phyloP scores from a whole-genome alignment of 2,888 invertebrate species.

The Lagria hirta region DNA sequence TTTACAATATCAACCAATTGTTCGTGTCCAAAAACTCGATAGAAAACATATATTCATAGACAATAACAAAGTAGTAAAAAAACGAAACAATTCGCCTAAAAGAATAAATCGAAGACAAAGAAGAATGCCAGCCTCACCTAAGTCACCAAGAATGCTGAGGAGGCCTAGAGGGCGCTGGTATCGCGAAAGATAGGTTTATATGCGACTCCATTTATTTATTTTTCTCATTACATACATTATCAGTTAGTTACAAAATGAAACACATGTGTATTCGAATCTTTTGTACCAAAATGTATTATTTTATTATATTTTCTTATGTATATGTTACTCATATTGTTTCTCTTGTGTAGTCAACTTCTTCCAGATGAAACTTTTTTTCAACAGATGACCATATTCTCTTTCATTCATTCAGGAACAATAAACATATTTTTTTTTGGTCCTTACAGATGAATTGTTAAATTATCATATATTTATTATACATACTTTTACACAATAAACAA shows the following conservation, averaged over 20 bases:
- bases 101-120: conserved; percentile 34
- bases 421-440: too few species aligned
- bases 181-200: conserved; percentile 48
- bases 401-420: too few species aligned
- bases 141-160: conserved; percentile 50
- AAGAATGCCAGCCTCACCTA: conserved; percentile 47
- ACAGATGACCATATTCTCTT: too few species aligned
- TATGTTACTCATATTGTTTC: too few species aligned
- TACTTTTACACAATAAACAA: too few species aligned
- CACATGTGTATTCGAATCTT: conserved; percentile 33
- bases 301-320: conserved; percentile 25
- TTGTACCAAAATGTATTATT: conserved; percentile 42
- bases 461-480: too few species aligned
- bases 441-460: too few species aligned
- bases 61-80: conserved; percentile 39
- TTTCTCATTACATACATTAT: conserved; percentile 9
- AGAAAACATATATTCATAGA: conserved; percentile 43
- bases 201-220: conserved; percentile 16
- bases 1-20: conserved; percentile 59
- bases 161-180: conserved; percentile 53
- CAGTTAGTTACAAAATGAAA: conserved; percentile 16
- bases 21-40: conserved; percentile 67
- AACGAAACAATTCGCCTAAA: conserved; percentile 25
- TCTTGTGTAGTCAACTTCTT: too few species aligned
- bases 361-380: too few species aligned